phyloP scores from a whole-genome alignment of 1,140 invertebrate species.

The Ctenoplectra terminalis region DNA sequence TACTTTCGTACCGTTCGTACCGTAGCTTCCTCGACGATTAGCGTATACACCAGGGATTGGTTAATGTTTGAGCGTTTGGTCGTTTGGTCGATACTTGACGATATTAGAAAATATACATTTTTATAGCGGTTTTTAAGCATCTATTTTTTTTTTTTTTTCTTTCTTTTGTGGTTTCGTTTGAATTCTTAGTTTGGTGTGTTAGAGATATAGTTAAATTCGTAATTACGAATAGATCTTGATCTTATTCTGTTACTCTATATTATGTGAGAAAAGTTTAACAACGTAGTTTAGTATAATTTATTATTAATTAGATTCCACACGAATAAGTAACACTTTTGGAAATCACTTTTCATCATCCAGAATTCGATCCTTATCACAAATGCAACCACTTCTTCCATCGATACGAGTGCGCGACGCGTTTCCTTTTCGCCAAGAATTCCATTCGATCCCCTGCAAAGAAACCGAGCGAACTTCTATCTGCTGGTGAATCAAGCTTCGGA shows the following conservation, averaged over 20 bases:
- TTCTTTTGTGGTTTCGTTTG: too few relatives aligned
- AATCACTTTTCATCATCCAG: neutral
- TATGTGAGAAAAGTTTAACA: too few relatives aligned
- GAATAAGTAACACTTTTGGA: too few relatives aligned
- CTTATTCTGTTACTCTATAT: too few relatives aligned
- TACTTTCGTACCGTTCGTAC: neutral
- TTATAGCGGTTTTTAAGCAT: neutral
- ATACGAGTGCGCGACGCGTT: neutral
- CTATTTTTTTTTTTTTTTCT: neutral
- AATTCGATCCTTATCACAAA: neutral
- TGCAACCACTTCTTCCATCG: neutral
- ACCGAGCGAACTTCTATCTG: conserved; percentile 41
- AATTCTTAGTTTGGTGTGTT: too few relatives aligned
- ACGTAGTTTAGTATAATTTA: too few relatives aligned
- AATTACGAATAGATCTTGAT: too few relatives aligned
- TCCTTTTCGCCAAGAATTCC: conserved; percentile 5
- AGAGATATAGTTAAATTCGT: too few relatives aligned
- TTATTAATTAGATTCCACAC: too few relatives aligned
- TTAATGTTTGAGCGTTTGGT: conserved; percentile 23
- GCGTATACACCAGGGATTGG: conserved; percentile 24
- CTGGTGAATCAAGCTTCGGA: conserved; percentile 36
- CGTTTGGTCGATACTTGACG: neutral
- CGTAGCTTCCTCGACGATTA: neutral
- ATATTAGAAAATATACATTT: neutral
- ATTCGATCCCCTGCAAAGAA: conserved; percentile 5